Conservation (phyloP, 2,113 vertebrate genomes). For the Cardinalis cardinalis region DNA sequence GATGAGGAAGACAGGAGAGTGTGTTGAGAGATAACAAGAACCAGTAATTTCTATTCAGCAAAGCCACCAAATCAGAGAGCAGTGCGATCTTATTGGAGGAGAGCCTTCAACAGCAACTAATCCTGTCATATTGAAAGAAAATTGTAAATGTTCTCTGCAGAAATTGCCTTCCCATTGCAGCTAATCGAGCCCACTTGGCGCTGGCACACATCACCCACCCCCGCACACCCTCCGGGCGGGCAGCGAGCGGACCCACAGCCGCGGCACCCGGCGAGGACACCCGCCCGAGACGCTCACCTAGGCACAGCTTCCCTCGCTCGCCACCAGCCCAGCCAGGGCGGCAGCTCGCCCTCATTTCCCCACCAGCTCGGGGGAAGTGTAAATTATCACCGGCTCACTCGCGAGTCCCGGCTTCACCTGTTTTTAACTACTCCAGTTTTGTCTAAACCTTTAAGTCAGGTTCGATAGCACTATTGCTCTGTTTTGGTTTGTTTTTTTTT, state of each 20-base stretch:
- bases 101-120: constrained; percentile 62
- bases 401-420: neutral
- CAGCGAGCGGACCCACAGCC: neutral
- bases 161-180: constrained; percentile 70
- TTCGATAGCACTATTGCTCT: constrained; percentile 11
- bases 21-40: constrained; percentile 59
- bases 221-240: neutral
- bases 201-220: neutral
- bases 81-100: constrained; percentile 74
- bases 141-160: constrained; percentile 70
- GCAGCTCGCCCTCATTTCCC: neutral
- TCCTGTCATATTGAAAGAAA: constrained; percentile 70
- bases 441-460: neutral
- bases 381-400: neutral
- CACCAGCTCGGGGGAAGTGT: neutral
- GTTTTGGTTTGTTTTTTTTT: too few relatives aligned
- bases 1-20: constrained; percentile 16
- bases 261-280: neutral
- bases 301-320: neutral
- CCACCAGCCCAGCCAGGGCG: neutral
- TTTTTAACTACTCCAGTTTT: neutral
- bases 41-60: constrained; percentile 70
- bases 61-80: constrained; percentile 74
- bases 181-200: constrained; percentile 40
- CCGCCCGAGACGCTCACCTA: neutral